Evolutionary conservation across 2,797 vertebrate species (phyloP).

Genomic region (Rhyacichthys aspro): DNA sequence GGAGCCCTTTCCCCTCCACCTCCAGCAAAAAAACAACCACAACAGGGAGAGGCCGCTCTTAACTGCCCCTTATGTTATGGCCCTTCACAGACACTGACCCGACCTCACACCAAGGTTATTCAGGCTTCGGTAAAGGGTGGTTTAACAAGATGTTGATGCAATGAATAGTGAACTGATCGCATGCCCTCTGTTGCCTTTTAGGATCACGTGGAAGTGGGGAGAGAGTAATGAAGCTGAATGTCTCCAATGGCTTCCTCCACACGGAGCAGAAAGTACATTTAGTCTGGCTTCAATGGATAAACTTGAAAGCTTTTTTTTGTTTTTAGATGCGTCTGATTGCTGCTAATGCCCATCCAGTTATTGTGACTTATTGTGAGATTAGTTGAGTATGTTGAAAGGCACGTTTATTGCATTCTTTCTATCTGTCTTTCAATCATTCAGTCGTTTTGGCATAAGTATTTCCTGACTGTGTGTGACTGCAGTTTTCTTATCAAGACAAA

Average conservation of each 20-base stretch:
- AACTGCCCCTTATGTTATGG: constrained; percentile 26
- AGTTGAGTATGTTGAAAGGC: constrained; percentile 17
- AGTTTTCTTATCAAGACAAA: too few species aligned
- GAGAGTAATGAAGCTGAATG: constrained; percentile 36
- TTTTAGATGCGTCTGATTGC: constrained; percentile 32
- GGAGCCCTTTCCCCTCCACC: constrained; percentile 45
- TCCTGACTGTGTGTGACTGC: too few species aligned
- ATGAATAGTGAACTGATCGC: neutral
- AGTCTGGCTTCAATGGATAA: constrained; percentile 38
- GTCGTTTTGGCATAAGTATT: neutral
- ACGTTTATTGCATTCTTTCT: neutral
- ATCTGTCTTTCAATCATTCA: neutral
- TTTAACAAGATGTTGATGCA: constrained; percentile 23
- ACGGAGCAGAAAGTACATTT: constrained; percentile 10
- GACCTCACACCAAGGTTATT: constrained; percentile 32
- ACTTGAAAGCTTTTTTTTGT: constrained; percentile 12
- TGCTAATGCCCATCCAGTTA: constrained; percentile 15
- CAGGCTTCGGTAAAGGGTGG: constrained; percentile 12
- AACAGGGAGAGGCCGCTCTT: constrained; percentile 32
- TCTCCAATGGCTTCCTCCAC: constrained; percentile 25
- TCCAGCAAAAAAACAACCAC: constrained; percentile 56
- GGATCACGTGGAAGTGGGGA: constrained; percentile 22
- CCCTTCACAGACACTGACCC: constrained; percentile 33
- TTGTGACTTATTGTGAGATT: too few species aligned
- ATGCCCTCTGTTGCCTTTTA: neutral